Base-by-base conservation (phyloP, 2,888 invertebrate species). In the Helicoverpa assulta region DNA sequence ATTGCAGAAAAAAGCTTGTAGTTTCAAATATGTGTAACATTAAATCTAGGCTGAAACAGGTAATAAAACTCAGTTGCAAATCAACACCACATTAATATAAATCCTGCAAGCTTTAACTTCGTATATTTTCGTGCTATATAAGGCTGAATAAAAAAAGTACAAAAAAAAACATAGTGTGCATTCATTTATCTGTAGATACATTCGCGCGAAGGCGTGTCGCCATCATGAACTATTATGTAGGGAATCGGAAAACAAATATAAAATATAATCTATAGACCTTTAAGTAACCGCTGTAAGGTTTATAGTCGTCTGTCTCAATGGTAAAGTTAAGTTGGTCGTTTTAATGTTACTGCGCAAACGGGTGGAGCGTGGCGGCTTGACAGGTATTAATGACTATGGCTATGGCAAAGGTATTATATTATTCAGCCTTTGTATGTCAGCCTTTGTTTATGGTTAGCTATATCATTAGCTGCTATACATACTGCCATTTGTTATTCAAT, bases 371-470 rank as follows among this genome's bases (percentile, higher is more conserved):
- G 70, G 73, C 71, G 66, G 69, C 85, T 88, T 89, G 94, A 93
- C 94, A 91, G 90, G 85, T 92, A 95, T 95, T 94, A 94, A 94
- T 93, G 93, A 92, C 87, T 87, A 76, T 89, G 86, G 86, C 67
- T 60, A 74, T 70, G 74, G 80, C 71, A 74, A 78, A 71, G 55
- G 74, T 67, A 73, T 61, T 70, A 65, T 58, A 62, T 62, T 79
- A 71, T 79, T 75, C 76, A 65, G 67, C 80, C 61, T 75, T 75
- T 67, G 70, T 78, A 73, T 62, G 59, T 16, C 40, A 51, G 60
- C 64, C 59, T 73, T 78, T 77, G 75, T 78, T 78, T 77, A 78
- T 70, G 70, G 56, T 66, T 66, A 62, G 78, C 62, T 62, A 56
- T 51, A 57, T 70, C 52, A 78, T 66, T 69, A 78, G 26, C 55